Conservation (phyloP, 2,113 vertebrate genomes). For the Elanoides forficatus region DNA sequence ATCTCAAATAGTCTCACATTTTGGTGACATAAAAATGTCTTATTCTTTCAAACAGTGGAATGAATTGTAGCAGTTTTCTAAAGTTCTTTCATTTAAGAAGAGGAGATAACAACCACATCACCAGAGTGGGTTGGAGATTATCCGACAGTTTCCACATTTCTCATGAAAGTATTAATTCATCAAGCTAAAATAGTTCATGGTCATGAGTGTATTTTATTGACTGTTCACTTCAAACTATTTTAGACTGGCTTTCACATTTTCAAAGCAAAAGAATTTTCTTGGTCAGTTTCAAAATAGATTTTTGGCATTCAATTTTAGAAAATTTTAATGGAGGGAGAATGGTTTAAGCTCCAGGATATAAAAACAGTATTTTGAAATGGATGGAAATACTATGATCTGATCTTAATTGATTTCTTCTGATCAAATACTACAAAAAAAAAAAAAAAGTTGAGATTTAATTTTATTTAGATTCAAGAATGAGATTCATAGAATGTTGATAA, state of each 20-base stretch:
- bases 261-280: not conserved
- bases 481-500: not conserved
- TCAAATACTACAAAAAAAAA: not conserved
- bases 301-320: not conserved
- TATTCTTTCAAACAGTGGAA: not conserved
- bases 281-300: not conserved
- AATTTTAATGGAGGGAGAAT: accelerated
- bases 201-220: not conserved
- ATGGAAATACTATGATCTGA: not conserved
- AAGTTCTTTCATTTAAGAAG: not conserved
- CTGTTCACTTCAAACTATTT: not conserved
- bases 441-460: not conserved
- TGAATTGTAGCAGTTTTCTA: not conserved
- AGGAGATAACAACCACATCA: not conserved
- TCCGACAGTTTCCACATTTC: not conserved
- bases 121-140: not conserved
- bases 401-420: not conserved
- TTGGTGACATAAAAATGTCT: not conserved
- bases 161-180: not conserved
- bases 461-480: not conserved
- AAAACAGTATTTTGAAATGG: not conserved
- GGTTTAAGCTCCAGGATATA: not conserved
- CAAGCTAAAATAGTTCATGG: not conserved
- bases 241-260: not conserved
- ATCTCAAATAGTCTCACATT: not conserved